Base-by-base conservation (phyloP, 2,888 invertebrate genomes). In the Catonia carolina region DNA sequence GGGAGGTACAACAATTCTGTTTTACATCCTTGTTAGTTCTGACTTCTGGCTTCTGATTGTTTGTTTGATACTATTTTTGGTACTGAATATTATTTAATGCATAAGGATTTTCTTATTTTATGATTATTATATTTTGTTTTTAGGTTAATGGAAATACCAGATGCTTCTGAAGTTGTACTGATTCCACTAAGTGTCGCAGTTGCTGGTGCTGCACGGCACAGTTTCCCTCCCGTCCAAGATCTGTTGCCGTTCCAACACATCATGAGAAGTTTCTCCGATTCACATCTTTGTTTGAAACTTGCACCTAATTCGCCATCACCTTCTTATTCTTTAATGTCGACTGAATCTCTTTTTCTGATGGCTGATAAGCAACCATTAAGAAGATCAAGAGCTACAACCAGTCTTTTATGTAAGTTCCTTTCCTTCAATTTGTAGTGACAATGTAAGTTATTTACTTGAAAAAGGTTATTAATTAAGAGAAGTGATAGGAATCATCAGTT, bases 241-340 rank as follows among this genome's bases (percentile, higher is more conserved):
- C 74, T 84, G 56, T 71, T 84, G 42, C 84, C 85, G 20, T 85
- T 84, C 70, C 85, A 85, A 83, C 84, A 85, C 68, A 81, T 85
- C 62, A 84, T 85, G 71, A 75, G 85, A 64, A 85, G 85, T 70
- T 84, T 85, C 69, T 85, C 85, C 33, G 85, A 85, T 70, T 85
- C 85, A 2, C 85, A 85, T 69, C 76, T 86, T 4, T 85, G 84
- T 69, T 76, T 86, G 22, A 85, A 84, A 69, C 75, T 85, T 39
- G 77, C 82, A 20, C 78, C 81, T 8, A 39, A 61, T 20, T 22
- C 62, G 14, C 78, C 80, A 57, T 54, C 58, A 0, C 50, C 58
- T 2, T 51, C 53, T 49, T 57, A 47, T 42, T 31, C 51, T 50
- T 56, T 39, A 55, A 59, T 47, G 7, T 55, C 59, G 10, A 53